Percentiles rank a stretch among this genome's conserved stretches.
phyloP scores from a whole-genome alignment of 2,888 invertebrate genomes.

The Emmelina monodactyla region DNA sequence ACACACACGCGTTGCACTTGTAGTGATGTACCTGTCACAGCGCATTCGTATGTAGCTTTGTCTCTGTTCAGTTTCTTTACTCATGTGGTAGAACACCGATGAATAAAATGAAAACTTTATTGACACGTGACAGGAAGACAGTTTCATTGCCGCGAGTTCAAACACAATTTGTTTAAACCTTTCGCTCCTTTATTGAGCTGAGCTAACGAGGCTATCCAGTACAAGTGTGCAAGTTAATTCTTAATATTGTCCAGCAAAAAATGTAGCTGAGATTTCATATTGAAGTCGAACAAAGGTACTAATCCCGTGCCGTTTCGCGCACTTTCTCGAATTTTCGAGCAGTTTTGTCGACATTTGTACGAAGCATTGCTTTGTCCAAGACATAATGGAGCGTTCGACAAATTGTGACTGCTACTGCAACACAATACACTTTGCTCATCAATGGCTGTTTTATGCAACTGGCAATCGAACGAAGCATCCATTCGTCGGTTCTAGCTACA shows the following conservation, averaged over 20 bases:
- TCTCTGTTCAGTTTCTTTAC: too few relatives aligned
- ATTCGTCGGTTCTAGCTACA: conserved; percentile 17
- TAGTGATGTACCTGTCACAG: too few relatives aligned
- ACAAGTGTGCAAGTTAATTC: conserved; percentile 25
- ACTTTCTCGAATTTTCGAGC: conserved; percentile 31
- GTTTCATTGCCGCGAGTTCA: conserved; percentile 18
- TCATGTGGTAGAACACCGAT: neutral
- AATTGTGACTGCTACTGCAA: conserved; percentile 39
- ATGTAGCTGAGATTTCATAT: conserved; percentile 2
- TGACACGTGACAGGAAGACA: conserved; percentile 15
- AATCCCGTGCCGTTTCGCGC: conserved; percentile 42
- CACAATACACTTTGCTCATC: conserved; percentile 34
- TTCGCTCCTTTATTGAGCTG: conserved; percentile 27
- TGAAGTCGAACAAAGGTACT: conserved; percentile 41
- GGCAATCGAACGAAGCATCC: conserved; percentile 24
- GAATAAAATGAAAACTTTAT: conserved; percentile 24
- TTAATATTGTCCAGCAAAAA: neutral
- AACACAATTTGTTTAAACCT: conserved; percentile 29
- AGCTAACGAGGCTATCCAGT: conserved; percentile 31
- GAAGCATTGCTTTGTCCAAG: too few relatives aligned
- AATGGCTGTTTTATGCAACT: conserved; percentile 47
- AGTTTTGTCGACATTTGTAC: neutral
- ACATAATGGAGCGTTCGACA: conserved; percentile 49
- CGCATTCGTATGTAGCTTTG: too few relatives aligned
- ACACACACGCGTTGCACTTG: too few relatives aligned